Base-by-base conservation (phyloP, 2,797 vertebrate species). In the Champsocephalus esox region DNA sequence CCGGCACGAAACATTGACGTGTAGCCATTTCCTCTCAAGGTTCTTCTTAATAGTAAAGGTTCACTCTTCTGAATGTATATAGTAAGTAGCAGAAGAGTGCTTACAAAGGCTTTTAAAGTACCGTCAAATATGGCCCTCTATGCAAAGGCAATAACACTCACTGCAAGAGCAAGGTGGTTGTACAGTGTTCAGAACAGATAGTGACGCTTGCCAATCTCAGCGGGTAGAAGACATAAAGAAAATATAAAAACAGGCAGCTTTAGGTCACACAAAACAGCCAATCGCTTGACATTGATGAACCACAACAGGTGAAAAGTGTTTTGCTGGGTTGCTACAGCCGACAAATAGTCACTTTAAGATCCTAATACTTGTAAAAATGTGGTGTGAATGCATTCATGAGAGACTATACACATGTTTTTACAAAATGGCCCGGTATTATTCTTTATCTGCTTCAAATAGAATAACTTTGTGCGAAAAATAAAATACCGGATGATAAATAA, bases 111-210 rank as follows among this genome's bases (percentile, higher is more conserved):
- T 21, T 70, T 16, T 67, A 46, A 52, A 62, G 58, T 9, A 57
- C 56, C 19, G 16, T 72, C n/a, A 50, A 3, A 62, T 61, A 43
- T 4, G 21, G 8, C 0, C 16, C 73, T 58, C 7, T 17, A 59
- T 57, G 62, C 16, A 45, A 65, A 59, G 44, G 51, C 50, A 59
- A 51, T 28, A 79, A 58, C 19, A 58, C 66, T 59, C 28, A 11
- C 50, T 38, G 48, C 9, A 66, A 28, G 9, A 12, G 11, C 13
- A 1, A 32, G 21, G 45, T 46, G 43, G 43, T 41, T 69, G 52
- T 48, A 51, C 43, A 44, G 19, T 11, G 43, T 19, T 49, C 19
- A 46, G 12, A 17, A 41, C 17, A 45, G 12, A 71, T 5, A n/a
- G 44, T 28, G 38, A 73, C 38, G 17, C 50, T 45, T 14, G 4